Evolutionary conservation across 2,888 invertebrate genomes (phyloP).

Genomic region (Cloeon dipterum): DNA sequence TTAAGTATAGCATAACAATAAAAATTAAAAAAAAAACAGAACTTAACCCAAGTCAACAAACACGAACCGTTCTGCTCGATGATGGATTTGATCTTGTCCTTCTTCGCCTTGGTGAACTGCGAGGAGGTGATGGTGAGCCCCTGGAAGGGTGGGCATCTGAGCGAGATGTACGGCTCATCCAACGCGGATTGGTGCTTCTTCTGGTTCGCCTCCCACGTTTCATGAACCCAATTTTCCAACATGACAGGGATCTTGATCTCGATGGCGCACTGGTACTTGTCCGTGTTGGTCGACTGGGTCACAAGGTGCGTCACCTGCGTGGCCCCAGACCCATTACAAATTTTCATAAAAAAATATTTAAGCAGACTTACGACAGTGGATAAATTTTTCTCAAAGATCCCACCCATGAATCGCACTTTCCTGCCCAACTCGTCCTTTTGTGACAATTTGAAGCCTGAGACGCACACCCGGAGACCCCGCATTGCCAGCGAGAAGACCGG

Average conservation of each 20-base stretch:
- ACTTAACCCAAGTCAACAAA: too few species aligned
- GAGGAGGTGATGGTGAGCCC: slow-evolving; percentile 59
- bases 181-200: slow-evolving; percentile 32
- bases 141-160: slow-evolving; percentile 46
- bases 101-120: slow-evolving; percentile 37
- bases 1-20: too few species aligned
- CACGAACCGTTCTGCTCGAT: slow-evolving; percentile 54
- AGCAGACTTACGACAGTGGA: too few species aligned
- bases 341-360: too few species aligned
- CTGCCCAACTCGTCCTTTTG: slow-evolving; percentile 26
- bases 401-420: slow-evolving; percentile 15
- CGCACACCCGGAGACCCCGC: slow-evolving; percentile 41
- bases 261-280: too few species aligned
- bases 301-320: too few species aligned
- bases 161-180: slow-evolving; percentile 34
- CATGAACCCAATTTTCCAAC: slow-evolving; percentile 53
- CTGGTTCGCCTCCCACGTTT: slow-evolving; percentile 53
- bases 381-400: slow-evolving; percentile 2
- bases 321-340: too few species aligned
- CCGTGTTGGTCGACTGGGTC: too few species aligned
- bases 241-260: slow-evolving; percentile 45
- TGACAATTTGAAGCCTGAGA: slow-evolving; percentile 26
- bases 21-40: slow-evolving; percentile 1
- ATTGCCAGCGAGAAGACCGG: slow-evolving; percentile 68
- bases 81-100: slow-evolving; percentile 35